Evolutionary conservation across 1,140 invertebrate genomes (phyloP).

Genomic region (Prorops nasuta): DNA sequence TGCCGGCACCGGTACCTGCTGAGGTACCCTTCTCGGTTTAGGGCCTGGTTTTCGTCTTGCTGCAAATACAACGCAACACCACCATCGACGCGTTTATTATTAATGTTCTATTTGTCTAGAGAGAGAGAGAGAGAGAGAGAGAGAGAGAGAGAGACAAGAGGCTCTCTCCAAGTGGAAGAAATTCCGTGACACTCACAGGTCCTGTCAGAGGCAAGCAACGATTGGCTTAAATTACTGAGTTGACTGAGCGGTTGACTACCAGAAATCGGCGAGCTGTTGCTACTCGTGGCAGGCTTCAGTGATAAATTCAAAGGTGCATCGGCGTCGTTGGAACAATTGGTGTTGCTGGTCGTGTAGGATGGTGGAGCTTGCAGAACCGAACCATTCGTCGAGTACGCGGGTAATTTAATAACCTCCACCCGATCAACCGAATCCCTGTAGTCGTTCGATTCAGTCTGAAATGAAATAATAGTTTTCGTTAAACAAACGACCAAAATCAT

Average conservation of each 20-base stretch:
- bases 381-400: constrained; percentile 59
- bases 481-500: background rate
- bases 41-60: constrained; percentile 72
- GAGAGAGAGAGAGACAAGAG: too few relatives aligned
- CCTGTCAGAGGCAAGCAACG: constrained; percentile 54
- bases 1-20: constrained; percentile 56
- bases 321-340: constrained; percentile 59
- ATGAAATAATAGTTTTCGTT: background rate
- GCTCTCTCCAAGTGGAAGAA: too few relatives aligned
- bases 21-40: constrained; percentile 67
- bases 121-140: too few relatives aligned
- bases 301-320: constrained; percentile 81
- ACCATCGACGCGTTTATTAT: too few relatives aligned
- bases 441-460: constrained; percentile 43
- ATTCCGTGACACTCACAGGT: constrained; percentile 60
- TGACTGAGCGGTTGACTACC: constrained; percentile 58
- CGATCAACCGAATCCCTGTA: constrained; percentile 58
- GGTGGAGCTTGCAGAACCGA: constrained; percentile 50
- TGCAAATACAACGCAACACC: constrained; percentile 39
- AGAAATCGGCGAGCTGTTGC: constrained; percentile 43
- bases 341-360: constrained; percentile 50
- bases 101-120: too few relatives aligned
- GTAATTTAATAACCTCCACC: constrained; percentile 77
- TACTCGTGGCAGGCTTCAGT: constrained; percentile 66
- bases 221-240: constrained; percentile 59